phyloP scores from a whole-genome alignment of 1,140 invertebrate species.

The Hycleus cichorii region DNA sequence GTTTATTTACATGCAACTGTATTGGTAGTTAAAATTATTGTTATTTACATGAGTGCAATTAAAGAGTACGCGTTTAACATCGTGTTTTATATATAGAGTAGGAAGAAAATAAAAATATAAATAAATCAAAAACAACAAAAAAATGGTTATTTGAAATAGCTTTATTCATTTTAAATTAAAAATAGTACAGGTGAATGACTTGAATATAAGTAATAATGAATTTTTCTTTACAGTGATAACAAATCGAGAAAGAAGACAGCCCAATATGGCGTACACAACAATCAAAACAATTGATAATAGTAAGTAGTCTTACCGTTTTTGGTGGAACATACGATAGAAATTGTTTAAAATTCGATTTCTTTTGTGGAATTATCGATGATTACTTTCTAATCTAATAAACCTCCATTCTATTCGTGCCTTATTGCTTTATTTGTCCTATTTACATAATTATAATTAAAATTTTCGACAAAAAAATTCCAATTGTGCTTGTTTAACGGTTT shows the following conservation, averaged over 20 bases:
- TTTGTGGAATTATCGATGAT: not conserved
- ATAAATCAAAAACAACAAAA: not conserved
- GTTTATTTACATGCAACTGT: too few species aligned
- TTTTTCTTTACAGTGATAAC: not conserved
- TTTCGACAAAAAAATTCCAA: too few species aligned
- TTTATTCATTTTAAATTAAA: conserved; percentile 17
- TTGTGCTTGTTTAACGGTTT: too few species aligned
- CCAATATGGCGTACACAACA: not conserved
- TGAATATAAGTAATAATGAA: conserved; percentile 10
- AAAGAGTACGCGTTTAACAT: too few species aligned
- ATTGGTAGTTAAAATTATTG: too few species aligned
- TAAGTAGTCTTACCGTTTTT: not conserved
- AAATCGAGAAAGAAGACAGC: not conserved
- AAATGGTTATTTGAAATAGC: conserved; percentile 5
- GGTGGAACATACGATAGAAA: not conserved
- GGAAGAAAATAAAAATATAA: conserved; percentile 9
- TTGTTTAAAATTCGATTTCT: not conserved
- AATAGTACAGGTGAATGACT: conserved; percentile 20
- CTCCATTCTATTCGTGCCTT: not conserved
- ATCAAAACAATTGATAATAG: not conserved
- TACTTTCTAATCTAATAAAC: not conserved
- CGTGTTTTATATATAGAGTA: conserved; percentile 6
- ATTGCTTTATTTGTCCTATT: too few species aligned
- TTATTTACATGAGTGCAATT: too few species aligned
- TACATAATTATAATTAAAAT: too few species aligned